Percentiles rank a stretch among this genome's conserved stretches.
These are phyloP conservation scores for Clavelina lepadiformis DNA, from an alignment of 23 tunicate species.

Conservation along the genomic window DNA sequence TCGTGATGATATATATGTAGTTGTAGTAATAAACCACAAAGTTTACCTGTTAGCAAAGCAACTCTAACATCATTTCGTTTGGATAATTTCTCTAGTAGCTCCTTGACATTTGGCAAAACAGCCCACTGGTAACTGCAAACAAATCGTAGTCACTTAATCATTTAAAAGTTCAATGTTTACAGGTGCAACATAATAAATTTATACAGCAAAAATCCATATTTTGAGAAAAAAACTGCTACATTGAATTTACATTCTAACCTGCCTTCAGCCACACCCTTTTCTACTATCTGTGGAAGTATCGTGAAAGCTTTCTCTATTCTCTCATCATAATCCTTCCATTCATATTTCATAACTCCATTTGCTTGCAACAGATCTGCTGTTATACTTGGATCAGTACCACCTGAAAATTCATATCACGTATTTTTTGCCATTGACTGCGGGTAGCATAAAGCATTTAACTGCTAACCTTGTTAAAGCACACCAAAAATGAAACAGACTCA, in stretches of 20 bases:
- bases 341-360: conserved; percentile 33
- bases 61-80: conserved; percentile 53
- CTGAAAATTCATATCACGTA: too few species aligned
- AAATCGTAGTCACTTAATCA: not conserved
- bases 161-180: not conserved
- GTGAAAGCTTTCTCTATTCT: conserved; percentile 27
- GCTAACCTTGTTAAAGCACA: too few species aligned
- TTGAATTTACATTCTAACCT: conserved; percentile 19
- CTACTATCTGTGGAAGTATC: conserved; percentile 42
- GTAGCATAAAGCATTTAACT: too few species aligned
- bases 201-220: not conserved
- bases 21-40: not conserved
- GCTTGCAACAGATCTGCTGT: conserved; percentile 38
- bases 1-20: not conserved
- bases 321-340: conserved; percentile 31
- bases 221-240: not conserved
- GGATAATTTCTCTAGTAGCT: conserved; percentile 38
- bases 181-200: not conserved
- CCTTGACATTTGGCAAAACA: conserved; percentile 61
- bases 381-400: conserved; percentile 79
- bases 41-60: conserved; percentile 69
- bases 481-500: too few species aligned
- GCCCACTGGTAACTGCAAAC: conserved; percentile 54
- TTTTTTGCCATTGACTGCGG: too few species aligned
- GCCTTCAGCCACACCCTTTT: conserved; percentile 49